Conservation (phyloP, 2,113 vertebrate species). For the Gobiocypris rarus region DNA sequence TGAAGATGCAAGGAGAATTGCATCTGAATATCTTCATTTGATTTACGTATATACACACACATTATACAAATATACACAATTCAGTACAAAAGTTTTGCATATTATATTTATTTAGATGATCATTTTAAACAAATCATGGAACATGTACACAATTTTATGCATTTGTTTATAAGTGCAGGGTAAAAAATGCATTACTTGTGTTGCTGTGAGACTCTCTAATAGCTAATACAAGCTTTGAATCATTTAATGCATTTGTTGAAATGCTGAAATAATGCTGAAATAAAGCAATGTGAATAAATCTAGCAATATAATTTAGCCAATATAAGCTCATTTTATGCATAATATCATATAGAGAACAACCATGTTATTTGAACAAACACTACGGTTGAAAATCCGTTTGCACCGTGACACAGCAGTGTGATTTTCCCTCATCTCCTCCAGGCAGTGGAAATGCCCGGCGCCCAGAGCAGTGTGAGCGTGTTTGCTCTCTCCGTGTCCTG, state of each 20-base stretch:
- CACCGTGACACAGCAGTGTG: not conserved
- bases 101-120: not conserved
- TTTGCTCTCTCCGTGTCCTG: slow-evolving; percentile 23
- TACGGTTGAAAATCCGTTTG: slow-evolving; percentile 4
- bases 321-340: slow-evolving; percentile 30
- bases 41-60: too few relatives aligned
- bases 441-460: slow-evolving; percentile 2
- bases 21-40: too few relatives aligned
- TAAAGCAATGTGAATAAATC: not conserved
- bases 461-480: not conserved
- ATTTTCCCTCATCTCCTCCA: not conserved
- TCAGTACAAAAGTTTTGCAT: too few relatives aligned
- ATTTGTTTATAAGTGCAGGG: not conserved
- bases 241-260: not conserved
- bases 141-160: not conserved
- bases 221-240: not conserved
- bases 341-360: not conserved
- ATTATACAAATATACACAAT: too few relatives aligned
- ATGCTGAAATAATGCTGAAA: not conserved
- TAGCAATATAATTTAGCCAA: not conserved
- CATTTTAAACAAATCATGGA: not conserved
- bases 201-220: not conserved
- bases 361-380: not conserved
- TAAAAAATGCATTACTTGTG: not conserved
- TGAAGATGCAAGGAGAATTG: too few relatives aligned